phyloP scores from a whole-genome alignment of 2,888 invertebrate species.

The Ganaspis brasiliensis region DNA sequence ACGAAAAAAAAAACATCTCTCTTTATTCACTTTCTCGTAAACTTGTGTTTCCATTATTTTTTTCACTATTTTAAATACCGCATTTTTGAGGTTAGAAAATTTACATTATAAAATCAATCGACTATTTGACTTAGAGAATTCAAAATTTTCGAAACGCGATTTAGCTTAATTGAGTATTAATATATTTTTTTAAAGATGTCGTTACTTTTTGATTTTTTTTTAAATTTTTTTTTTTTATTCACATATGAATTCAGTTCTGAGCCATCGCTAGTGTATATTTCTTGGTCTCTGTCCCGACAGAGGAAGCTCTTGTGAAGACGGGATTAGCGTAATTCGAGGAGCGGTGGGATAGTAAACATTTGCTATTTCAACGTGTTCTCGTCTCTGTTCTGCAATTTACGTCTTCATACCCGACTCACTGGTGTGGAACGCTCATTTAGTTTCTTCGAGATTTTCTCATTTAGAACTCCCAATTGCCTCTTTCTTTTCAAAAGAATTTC shows the following conservation, averaged over 20 bases:
- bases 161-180: too few relatives aligned
- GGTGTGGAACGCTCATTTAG: constrained; percentile 8
- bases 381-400: constrained; percentile 18
- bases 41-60: too few relatives aligned
- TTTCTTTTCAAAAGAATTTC: neutral
- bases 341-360: constrained; percentile 66
- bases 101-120: too few relatives aligned
- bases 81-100: too few relatives aligned
- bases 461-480: constrained; percentile 36
- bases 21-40: too few relatives aligned
- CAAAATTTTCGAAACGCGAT: too few relatives aligned
- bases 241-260: neutral
- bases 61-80: too few relatives aligned
- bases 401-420: constrained; percentile 15
- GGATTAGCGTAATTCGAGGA: constrained; percentile 69
- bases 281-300: constrained; percentile 57
- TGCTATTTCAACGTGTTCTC: constrained; percentile 62
- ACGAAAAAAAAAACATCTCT: too few relatives aligned
- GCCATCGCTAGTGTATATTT: constrained; percentile 48
- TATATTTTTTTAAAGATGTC: too few relatives aligned
- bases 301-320: constrained; percentile 53
- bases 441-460: constrained; percentile 31
- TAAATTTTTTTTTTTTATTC: neutral
- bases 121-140: too few relatives aligned
- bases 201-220: too few relatives aligned